phyloP scores from a whole-genome alignment of 1,140 invertebrate genomes.

The Euwallacea similis region DNA sequence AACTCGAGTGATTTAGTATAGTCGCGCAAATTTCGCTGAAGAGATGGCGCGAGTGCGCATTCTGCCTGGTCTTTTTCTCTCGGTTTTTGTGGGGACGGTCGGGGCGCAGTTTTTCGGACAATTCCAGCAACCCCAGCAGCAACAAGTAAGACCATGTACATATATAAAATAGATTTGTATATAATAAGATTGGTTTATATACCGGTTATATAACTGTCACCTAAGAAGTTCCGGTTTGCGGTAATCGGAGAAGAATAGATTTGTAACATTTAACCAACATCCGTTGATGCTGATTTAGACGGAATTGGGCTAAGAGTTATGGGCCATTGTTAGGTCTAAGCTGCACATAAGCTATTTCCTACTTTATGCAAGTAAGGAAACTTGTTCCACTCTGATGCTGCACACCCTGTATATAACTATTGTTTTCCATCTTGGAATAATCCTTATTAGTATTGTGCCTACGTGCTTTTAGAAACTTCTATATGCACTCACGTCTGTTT shows the following conservation, averaged over 20 bases:
- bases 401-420: too few relatives aligned
- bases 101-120: constrained; percentile 10
- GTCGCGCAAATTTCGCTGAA: constrained; percentile 9
- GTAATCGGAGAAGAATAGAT: neutral
- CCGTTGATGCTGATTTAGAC: neutral
- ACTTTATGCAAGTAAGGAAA: too few relatives aligned
- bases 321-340: too few relatives aligned
- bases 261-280: neutral
- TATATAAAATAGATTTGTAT: constrained; percentile 2
- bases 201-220: neutral
- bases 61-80: neutral
- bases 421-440: too few relatives aligned
- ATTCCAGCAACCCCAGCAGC: constrained; percentile 5
- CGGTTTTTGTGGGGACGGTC: neutral
- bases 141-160: neutral
- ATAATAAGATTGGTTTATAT: neutral
- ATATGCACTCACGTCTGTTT: too few relatives aligned
- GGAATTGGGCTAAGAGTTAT: neutral
- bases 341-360: too few relatives aligned
- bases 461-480: too few relatives aligned
- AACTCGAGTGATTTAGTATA: constrained; percentile 1
- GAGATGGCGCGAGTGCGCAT: constrained; percentile 17
- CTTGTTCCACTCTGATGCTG: too few relatives aligned
- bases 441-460: too few relatives aligned
- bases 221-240: neutral